Evolutionary conservation across 1,140 invertebrate genomes (phyloP), one percentile per base, ranked within the genome.

Genomic region (Camponotus floridanus): DNA sequence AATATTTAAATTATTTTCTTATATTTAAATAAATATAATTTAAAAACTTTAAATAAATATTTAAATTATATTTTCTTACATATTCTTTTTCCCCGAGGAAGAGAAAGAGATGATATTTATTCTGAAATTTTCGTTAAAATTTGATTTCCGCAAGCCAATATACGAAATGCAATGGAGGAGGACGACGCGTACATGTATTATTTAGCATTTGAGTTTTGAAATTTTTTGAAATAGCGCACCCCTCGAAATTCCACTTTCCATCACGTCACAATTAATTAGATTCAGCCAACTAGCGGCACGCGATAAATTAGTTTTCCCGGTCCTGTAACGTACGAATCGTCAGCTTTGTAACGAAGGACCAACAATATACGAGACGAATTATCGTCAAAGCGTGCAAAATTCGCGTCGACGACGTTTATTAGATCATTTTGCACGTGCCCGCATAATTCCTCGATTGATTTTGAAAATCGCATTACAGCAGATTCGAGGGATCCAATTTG

Each of bases 321-420:
- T 55, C 68, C 73, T n/a, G 51, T 74, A 81, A 68, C 86, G 59
- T 61, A 78, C 86, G 84, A 85, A 88, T 88, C 76, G 86, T 51
- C 74, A 81, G 80, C 81, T 83, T 62, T 88, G 87, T 88, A 85
- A 85, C 86, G 74, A 88, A 88, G 87, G 84, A 88, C 83, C 74
- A 88, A 88, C 87, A 73, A 83, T 83, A 36, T 83, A 73, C 78
- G 33, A 42, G 70, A 31, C 79, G 79, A 83, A 83, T 83, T 83
- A 83, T 61, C 55, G 18, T 83, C 68, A 74, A 73, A 74, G 68
- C 79, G 11, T 83, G 79, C 26, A 68, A 83, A 73, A 83, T 83
- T 73, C 79, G 51, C 55, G 68, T 74, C 65, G 78, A 57, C 79
- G 59, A 73, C 68, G 79, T 83, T 83, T 83, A 83, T 83, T 83